These are phyloP conservation scores for Sarcophaga peregrina DNA, from an alignment of 1,140 invertebrate species.

Conservation along the genomic window DNA sequence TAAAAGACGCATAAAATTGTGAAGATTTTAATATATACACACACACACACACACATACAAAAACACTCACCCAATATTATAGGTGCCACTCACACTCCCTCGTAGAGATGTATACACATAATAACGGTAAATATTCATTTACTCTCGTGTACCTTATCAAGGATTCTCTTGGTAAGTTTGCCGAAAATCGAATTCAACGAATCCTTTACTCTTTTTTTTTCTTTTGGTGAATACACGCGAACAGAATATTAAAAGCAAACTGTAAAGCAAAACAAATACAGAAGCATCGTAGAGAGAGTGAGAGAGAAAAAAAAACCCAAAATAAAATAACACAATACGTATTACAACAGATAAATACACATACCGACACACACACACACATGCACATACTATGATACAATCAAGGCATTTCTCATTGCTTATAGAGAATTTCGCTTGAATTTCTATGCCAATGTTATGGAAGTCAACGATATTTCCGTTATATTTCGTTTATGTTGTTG, in stretches of 20 bases:
- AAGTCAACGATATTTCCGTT: no score
- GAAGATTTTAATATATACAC: neutral
- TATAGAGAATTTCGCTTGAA: constrained; percentile 1
- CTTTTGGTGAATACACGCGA: neutral
- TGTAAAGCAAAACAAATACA: neutral
- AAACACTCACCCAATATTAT: no score
- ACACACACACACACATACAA: neutral
- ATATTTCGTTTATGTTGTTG: no score
- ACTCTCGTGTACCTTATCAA: no score
- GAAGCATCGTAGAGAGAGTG: neutral
- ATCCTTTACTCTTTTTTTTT: neutral
- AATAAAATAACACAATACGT: neutral
- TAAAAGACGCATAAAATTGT: neutral
- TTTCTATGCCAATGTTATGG: constrained; percentile 19
- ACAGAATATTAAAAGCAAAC: neutral
- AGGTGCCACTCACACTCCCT: no score
- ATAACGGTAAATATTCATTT: no score
- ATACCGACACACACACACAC: no score
- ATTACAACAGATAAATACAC: neutral
- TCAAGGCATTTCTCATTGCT: no score
- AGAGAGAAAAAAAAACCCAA: neutral
- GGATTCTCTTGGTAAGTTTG: neutral
- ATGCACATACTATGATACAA: no score
- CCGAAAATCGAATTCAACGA: neutral
- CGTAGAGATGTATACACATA: no score